Conservation (phyloP, 2,113 vertebrate genomes). For the Azemiops feae region DNA sequence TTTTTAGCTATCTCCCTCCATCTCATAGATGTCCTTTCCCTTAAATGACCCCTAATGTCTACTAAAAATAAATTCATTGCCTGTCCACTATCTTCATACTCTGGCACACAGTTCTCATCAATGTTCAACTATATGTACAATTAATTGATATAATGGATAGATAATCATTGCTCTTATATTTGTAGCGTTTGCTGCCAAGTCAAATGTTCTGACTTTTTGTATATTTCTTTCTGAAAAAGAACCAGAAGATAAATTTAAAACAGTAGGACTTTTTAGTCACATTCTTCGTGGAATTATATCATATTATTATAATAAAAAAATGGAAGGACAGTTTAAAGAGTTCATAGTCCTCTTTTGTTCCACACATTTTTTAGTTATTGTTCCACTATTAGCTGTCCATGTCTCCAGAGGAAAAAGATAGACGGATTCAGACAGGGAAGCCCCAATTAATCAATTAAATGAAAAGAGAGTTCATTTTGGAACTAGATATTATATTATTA, state of each 20-base stretch:
- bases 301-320: conserved; percentile 39
- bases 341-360: conserved; percentile 33
- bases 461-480: conserved; percentile 2
- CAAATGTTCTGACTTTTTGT: conserved; percentile 35
- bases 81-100: not conserved
- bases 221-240: conserved; percentile 15
- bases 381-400: conserved; percentile 36
- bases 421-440: conserved; percentile 38
- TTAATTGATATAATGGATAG: conserved; percentile 32
- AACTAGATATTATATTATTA: not conserved
- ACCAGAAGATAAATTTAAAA: not conserved
- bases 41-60: not conserved
- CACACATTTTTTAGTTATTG: conserved; percentile 44
- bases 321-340: conserved; percentile 43
- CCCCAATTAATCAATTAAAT: conserved; percentile 1
- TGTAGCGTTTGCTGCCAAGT: conserved; percentile 21
- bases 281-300: conserved; percentile 10
- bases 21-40: not conserved
- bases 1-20: not conserved
- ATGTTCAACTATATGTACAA: conserved; percentile 20
- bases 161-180: conserved; percentile 28
- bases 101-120: not conserved
- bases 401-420: conserved; percentile 35
- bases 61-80: conserved; percentile 28
- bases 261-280: not conserved